phyloP scores from a whole-genome alignment of 2,888 invertebrate genomes.

The Sinohyriopsis cumingii region DNA sequence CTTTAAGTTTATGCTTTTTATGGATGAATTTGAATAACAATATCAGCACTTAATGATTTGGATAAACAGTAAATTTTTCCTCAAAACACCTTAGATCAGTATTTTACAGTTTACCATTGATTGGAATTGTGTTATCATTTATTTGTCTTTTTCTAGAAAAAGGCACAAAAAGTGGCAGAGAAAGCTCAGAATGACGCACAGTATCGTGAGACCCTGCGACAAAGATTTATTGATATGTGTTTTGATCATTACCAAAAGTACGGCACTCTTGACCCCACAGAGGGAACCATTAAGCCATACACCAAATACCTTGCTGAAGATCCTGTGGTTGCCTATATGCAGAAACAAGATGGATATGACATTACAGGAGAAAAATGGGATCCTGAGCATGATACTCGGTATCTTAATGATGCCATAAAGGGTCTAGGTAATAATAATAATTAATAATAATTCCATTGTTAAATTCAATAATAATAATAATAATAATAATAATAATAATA shows the following conservation, averaged over 20 bases:
- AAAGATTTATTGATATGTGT: conserved; percentile 51
- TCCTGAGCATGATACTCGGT: conserved; percentile 50
- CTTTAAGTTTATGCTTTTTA: no score
- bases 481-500: no score
- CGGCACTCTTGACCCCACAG: conserved; percentile 61
- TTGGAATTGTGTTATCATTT: no score
- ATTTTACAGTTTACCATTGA: no score
- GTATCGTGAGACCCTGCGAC: conserved; percentile 23
- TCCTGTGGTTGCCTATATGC: conserved; percentile 50
- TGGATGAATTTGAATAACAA: no score
- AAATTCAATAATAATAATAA: no score
- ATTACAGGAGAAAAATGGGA: conserved; percentile 44
- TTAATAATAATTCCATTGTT: no score
- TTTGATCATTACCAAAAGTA: conserved; percentile 46
- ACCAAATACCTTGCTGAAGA: conserved; percentile 46
- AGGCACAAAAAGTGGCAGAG: conserved; percentile 16
- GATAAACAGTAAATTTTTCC: no score
- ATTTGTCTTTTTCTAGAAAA: conserved; percentile 12
- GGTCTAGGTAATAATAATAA: conserved; percentile 46
- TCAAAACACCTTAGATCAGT: no score
- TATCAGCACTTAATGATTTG: no score
- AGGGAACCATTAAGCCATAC: conserved; percentile 55
- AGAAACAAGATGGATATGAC: conserved; percentile 24
- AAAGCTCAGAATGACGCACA: conserved; percentile 15
- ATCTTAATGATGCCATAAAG: conserved; percentile 58